Percentiles rank a stretch among this genome's conserved stretches.
Conservation (phyloP, 2,797 vertebrate genomes). For the Ispidina lecontei region DNA sequence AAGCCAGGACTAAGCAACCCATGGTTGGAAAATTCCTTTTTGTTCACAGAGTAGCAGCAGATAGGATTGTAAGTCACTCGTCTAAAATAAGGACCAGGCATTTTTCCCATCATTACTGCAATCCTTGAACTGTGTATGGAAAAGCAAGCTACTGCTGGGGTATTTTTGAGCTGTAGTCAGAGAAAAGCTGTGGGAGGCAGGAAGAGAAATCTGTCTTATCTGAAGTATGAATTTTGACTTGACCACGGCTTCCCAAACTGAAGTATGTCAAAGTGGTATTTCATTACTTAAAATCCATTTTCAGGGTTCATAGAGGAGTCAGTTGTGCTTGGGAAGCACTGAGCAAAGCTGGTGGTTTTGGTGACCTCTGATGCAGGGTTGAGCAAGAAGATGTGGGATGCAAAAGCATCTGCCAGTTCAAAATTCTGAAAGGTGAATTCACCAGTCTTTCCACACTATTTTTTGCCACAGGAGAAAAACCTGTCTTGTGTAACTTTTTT, state of each 20-base stretch:
- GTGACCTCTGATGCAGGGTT: neutral
- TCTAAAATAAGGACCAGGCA: neutral
- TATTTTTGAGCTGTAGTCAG: neutral
- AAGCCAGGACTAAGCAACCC: neutral
- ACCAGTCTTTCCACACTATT: neutral
- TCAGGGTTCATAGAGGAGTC: neutral
- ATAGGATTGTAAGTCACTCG: neutral
- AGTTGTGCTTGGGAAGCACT: neutral
- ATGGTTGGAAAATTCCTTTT: neutral
- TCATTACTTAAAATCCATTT: neutral
- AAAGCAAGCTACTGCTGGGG: neutral
- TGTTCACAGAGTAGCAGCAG: neutral
- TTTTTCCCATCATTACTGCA: neutral
- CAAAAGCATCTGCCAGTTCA: neutral
- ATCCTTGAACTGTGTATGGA: neutral
- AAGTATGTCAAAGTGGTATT: neutral
- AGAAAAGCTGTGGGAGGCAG: neutral
- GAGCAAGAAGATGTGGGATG: neutral
- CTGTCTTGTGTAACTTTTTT: neutral
- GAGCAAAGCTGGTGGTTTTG: neutral
- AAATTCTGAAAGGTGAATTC: neutral
- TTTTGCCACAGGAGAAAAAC: neutral
- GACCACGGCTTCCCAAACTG: neutral
- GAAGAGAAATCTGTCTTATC: neutral
- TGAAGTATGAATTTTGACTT: neutral